A percentile compares a stretch with the other conserved stretches of the same genome.
Conservation (phyloP, 2,797 vertebrate genomes). For the Catostomus latipinnis region DNA sequence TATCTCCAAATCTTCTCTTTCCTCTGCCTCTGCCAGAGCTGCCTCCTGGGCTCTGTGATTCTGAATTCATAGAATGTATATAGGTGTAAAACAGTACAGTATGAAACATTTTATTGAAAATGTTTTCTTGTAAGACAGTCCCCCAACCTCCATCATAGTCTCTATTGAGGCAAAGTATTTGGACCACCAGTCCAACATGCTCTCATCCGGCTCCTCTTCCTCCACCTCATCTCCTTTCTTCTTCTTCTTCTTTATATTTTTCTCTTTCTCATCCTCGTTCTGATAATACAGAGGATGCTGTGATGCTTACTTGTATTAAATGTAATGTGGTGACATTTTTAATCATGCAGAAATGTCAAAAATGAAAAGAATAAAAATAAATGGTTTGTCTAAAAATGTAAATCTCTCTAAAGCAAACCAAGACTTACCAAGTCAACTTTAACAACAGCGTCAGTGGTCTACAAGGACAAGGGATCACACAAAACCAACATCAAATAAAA, state of each 20-base stretch:
- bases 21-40: slow-evolving; percentile 87
- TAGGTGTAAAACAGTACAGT: neutral
- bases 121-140: neutral
- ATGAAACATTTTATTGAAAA: neutral
- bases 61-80: slow-evolving; percentile 67
- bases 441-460: slow-evolving; percentile 94
- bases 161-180: slow-evolving; percentile 98
- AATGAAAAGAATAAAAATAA: neutral
- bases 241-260: slow-evolving; percentile 89
- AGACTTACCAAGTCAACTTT: slow-evolving; percentile 95
- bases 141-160: slow-evolving; percentile 91
- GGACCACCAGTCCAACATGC: slow-evolving; percentile 98
- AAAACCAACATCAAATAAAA: slow-evolving; percentile 53
- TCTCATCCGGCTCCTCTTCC: slow-evolving; percentile 92
- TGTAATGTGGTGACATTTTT: neutral
- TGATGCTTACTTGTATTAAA: neutral
- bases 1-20: slow-evolving; percentile 91
- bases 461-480: slow-evolving; percentile 60
- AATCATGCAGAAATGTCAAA: neutral
- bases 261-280: slow-evolving; percentile 86
- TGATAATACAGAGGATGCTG: slow-evolving; percentile 57
- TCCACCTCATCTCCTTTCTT: slow-evolving; percentile 85
- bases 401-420: slow-evolving; percentile 4
- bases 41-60: slow-evolving; percentile 89
- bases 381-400: neutral